These are phyloP conservation scores for Rhorus exstirpatorius DNA, from an alignment of 2,888 invertebrate species.

Conservation along the genomic window DNA sequence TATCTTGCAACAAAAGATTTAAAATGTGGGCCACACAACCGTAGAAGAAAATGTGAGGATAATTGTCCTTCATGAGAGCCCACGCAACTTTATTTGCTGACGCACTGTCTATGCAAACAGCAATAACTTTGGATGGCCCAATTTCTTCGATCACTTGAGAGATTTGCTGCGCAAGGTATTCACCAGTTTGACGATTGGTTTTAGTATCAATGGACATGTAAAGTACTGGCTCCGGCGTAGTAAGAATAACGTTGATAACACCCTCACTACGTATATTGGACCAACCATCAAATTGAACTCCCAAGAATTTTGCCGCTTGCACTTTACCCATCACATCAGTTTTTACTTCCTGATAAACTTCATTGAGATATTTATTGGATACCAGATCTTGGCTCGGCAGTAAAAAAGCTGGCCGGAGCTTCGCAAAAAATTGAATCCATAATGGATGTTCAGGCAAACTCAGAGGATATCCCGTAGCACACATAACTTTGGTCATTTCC, in stretches of 20 bases:
- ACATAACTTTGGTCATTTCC: not conserved
- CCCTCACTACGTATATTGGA: slow-evolving; percentile 68
- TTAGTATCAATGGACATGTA: slow-evolving; percentile 64
- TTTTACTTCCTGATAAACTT: slow-evolving; percentile 10
- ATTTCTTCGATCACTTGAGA: slow-evolving; percentile 56
- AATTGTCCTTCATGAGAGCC: slow-evolving; percentile 47
- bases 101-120: slow-evolving; percentile 67
- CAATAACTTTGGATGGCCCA: slow-evolving; percentile 54
- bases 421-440: slow-evolving; percentile 14
- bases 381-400: slow-evolving; percentile 5
- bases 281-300: slow-evolving; percentile 65
- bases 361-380: slow-evolving; percentile 7
- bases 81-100: slow-evolving; percentile 52
- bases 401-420: not conserved
- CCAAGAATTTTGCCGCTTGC: slow-evolving; percentile 3
- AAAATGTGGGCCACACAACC: slow-evolving; percentile 62
- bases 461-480: slow-evolving; percentile 14
- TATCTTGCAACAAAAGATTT: slow-evolving; percentile 54
- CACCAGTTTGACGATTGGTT: slow-evolving; percentile 63
- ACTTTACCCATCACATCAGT: slow-evolving; percentile 3
- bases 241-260: slow-evolving; percentile 71
- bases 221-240: slow-evolving; percentile 69
- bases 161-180: slow-evolving; percentile 61
- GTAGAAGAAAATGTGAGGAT: slow-evolving; percentile 40
- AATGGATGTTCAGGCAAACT: not conserved